Evolutionary conservation across 30 jellyfish, hydroid and myxozoan species (phyloP).

Genomic region (Aurelia aurita): DNA sequence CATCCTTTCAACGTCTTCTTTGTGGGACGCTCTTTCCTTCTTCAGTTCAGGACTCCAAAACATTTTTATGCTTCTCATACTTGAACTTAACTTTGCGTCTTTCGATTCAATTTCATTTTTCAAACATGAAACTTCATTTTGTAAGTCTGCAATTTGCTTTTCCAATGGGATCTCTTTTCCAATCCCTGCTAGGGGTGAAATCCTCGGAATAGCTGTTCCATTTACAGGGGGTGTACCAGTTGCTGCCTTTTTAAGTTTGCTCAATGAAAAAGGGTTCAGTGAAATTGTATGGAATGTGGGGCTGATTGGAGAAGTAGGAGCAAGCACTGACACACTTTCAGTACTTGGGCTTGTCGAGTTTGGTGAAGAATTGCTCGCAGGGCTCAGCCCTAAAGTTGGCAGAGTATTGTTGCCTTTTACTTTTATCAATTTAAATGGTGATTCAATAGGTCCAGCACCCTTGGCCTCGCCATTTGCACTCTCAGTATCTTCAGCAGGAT

Average conservation of each 20-base stretch:
- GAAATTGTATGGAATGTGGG: conserved; percentile 48
- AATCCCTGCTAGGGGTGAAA: conserved; percentile 61
- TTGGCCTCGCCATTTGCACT: conserved; percentile 17
- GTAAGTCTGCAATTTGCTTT: conserved; percentile 70
- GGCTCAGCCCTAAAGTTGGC: conserved; percentile 44
- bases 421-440: conserved; percentile 68
- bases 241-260: conserved; percentile 34
- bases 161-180: conserved; percentile 61
- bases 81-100: conserved; percentile 91
- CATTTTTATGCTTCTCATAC: conserved; percentile 90
- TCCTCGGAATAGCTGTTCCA: conserved; percentile 53
- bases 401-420: conserved; percentile 57
- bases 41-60: conserved; percentile 98
- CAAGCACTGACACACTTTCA: background rate
- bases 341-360: background rate
- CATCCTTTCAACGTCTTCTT: conserved; percentile 84
- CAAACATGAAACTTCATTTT: conserved; percentile 68
- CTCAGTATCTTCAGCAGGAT: conserved; percentile 20
- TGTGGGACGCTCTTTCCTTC: conserved; percentile 88
- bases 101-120: conserved; percentile 80
- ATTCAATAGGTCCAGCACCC: conserved; percentile 49
- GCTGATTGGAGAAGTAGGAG: conserved; percentile 62
- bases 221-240: conserved; percentile 50
- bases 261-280: conserved; percentile 70
- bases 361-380: conserved; percentile 7